Conservation (phyloP, 2,888 invertebrate species). For the Chaitophorus viminalis region DNA sequence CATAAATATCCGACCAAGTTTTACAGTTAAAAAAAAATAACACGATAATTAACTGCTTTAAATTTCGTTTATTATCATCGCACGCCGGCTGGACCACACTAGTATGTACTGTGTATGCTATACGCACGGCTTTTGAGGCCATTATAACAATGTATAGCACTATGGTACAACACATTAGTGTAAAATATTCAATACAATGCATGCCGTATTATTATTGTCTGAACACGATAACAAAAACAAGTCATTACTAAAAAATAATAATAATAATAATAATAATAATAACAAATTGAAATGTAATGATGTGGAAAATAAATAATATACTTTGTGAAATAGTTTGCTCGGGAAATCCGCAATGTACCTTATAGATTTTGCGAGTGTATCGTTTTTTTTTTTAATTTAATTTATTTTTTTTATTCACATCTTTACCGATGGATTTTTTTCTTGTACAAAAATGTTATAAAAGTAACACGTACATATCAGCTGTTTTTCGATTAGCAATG, state of each 20-base stretch:
- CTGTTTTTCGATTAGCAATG: too few relatives aligned
- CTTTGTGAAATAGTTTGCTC: too few relatives aligned
- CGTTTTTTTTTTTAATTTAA: too few relatives aligned
- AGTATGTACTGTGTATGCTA: neutral
- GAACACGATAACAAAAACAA: neutral
- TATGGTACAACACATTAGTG: neutral
- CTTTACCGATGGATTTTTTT: too few relatives aligned
- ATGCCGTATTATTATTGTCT: neutral
- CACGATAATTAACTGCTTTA: slow-evolving; percentile 9
- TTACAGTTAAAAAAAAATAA: neutral
- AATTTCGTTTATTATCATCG: neutral
- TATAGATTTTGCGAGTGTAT: too few relatives aligned
- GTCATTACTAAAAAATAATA: neutral
- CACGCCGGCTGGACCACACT: neutral
- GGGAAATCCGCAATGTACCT: too few relatives aligned
- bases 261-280: neutral
- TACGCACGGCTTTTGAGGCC: neutral
- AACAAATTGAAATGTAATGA: neutral
- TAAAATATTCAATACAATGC: neutral
- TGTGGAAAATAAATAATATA: too few relatives aligned
- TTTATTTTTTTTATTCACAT: too few relatives aligned
- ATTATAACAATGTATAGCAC: neutral
- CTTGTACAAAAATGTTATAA: too few relatives aligned
- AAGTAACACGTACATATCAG: too few relatives aligned
- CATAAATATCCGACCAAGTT: neutral